Evolutionary conservation across 2,113 vertebrate species (phyloP), one percentile per base, ranked within the genome.

Genomic region (Danio rerio): DNA sequence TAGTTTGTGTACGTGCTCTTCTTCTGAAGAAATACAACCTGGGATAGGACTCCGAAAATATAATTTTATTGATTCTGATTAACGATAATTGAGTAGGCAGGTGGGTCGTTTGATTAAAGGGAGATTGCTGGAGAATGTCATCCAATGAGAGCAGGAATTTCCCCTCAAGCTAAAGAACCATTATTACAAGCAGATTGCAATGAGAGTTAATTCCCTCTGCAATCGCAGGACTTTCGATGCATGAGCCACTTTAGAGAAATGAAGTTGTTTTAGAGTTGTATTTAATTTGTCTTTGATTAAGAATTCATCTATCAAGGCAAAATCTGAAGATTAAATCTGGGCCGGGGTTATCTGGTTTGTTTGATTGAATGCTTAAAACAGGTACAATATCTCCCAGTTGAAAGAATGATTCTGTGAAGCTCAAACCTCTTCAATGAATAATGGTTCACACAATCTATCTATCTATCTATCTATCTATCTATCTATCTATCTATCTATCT

Each of bases 101-200:
- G 16, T 49, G 75, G 81, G 65, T 49, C 45, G 2, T 59, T 76
- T 73, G 59, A 82, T 84, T 80, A 88, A 82, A 75, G 66, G 73
- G 13, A 83, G 83, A 84, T 75, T 75, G 82, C 81, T 80, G 79
- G 80, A 61, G 62, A 81, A 71, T 68, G 71, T 78, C 72, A 84
- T 56, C 55, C 50, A 65, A 43, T 58, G 7, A 45, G 79, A 77
- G 78, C n/a, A 11, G 52, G 47, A 71, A 73, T 66, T 45, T 73
- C 68, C 80, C 79, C 78, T 40, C 74, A 68, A 80, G 82, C 83
- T 86, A 86, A 75, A 81, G 59, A 79, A 18, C 45, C 58, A 83
- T 86, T 86, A 83, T 83, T 52, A 75, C 52, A 85, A 73, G 81
- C 63, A 81, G 84, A 89, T 85, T 88, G 86, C 59, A 81, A 62